Base-by-base conservation (phyloP, 2,888 invertebrate species). In the Nineta flava region DNA sequence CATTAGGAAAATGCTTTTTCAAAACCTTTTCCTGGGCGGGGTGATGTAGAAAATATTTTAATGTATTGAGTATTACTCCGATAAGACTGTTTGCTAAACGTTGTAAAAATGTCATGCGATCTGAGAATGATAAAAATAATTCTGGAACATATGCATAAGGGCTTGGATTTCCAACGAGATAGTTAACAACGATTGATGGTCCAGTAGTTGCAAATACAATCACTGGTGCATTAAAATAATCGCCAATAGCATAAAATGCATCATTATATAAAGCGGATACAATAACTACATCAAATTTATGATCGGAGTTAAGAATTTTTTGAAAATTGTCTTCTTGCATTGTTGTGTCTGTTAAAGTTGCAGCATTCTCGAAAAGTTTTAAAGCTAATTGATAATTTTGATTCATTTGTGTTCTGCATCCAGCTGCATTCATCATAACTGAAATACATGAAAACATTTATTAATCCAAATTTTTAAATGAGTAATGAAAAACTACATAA, bases 141-240 rank as follows among this genome's bases (percentile, higher is more conserved):
- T 73, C 69, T 0, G 75, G 72, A 32, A 72, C 66, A 58, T 69
- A 69, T 0, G 75, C 69, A 58, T 67, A 67, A 1, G 72, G 70
- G 1, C 63, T 61, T 2, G 73, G 66, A 46, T 69, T 61, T 1
- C 71, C 73, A 60, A 71, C 65, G 52, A 67, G 64, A 43, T 66
- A 65, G 48, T 70, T 70, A 55, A 70, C 66, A 59, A 66, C 68
- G 40, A 64, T 61, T 47, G 63, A 65, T 43, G 66, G 63, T n/a
- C 69, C 70, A 34, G 71, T 53, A 0, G 72, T 68, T 57, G 68
- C 69, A 6, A 68, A 57, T 1, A 64, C 31, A 21, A 70, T 60
- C 10, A 65, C 52, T 1, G 65, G 66, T 4, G 65, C 62, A n/a
- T 67, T 59, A 52, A 60, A 65, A 51, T 62, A 60, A 38, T 62